phyloP scores from a whole-genome alignment of 2,113 vertebrate genomes.

The Steatornis caripensis region DNA sequence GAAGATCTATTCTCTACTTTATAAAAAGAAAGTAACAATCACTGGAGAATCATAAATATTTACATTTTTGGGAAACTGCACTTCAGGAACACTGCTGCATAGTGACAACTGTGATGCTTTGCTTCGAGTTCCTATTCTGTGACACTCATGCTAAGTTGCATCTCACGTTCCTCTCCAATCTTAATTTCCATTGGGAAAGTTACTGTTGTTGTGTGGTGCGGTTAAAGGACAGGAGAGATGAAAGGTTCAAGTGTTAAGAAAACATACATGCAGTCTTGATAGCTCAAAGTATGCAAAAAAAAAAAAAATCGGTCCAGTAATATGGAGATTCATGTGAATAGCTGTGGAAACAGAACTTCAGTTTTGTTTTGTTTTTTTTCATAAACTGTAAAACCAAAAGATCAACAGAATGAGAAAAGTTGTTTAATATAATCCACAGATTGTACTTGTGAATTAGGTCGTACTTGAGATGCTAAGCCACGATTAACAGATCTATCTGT shows the following conservation, averaged over 20 bases:
- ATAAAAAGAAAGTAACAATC: constrained; percentile 5
- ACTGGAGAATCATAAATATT: constrained; percentile 32
- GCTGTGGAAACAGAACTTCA: neutral
- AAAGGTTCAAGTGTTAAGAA: neutral
- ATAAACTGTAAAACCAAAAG: neutral
- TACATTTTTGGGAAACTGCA: constrained; percentile 15
- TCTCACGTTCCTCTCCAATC: neutral
- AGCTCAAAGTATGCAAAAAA: neutral
- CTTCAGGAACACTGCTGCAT: neutral
- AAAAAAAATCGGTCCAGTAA: neutral
- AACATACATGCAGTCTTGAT: neutral
- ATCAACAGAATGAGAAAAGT: neutral
- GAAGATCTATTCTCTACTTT: neutral
- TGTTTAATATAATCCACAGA: neutral
- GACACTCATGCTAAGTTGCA: neutral
- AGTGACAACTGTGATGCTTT: neutral
- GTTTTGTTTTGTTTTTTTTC: neutral
- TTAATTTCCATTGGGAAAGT: neutral
- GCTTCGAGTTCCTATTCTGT: neutral
- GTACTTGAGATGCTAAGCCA: neutral
- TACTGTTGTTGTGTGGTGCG: neutral
- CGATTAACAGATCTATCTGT: neutral
- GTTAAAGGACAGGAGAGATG: neutral
- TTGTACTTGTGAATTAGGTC: neutral
- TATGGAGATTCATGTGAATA: neutral